Evolutionary conservation across 2,797 vertebrate species (phyloP).

Genomic region (Hybognathus amarus): DNA sequence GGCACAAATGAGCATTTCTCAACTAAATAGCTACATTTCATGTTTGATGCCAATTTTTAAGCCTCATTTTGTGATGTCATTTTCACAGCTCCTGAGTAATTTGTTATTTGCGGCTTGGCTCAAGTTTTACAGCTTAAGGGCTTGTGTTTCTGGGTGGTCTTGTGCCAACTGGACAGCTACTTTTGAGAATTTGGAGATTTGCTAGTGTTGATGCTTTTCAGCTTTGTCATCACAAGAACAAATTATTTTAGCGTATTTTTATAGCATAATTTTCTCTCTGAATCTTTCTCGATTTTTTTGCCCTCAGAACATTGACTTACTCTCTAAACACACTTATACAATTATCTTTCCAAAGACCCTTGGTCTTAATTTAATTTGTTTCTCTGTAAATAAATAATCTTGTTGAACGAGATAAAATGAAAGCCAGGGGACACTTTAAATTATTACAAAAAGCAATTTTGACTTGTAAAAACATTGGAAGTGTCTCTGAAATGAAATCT

Average conservation of each 20-base stretch:
- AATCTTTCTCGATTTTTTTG: neutral
- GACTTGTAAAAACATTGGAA: conserved; percentile 19
- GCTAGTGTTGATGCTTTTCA: no score
- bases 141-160: neutral
- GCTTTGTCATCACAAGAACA: no score
- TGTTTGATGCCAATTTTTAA: neutral
- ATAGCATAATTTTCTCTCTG: neutral
- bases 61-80: neutral
- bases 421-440: conserved; percentile 29
- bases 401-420: conserved; percentile 26
- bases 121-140: neutral
- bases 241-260: no score
- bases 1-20: neutral
- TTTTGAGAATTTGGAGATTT: neutral
- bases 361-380: conserved; percentile 31
- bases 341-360: conserved; percentile 30
- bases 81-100: neutral
- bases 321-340: neutral
- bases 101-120: neutral
- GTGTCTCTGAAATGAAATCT: conserved; percentile 16
- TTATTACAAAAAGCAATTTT: conserved; percentile 15
- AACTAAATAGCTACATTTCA: neutral
- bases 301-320: conserved; percentile 10
- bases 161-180: neutral
- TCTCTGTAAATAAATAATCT: conserved; percentile 33